A percentile compares a stretch with the other conserved stretches of the same genome.
phyloP scores from a whole-genome alignment of 2,888 invertebrate genomes.

The Gryllus longicercus region DNA sequence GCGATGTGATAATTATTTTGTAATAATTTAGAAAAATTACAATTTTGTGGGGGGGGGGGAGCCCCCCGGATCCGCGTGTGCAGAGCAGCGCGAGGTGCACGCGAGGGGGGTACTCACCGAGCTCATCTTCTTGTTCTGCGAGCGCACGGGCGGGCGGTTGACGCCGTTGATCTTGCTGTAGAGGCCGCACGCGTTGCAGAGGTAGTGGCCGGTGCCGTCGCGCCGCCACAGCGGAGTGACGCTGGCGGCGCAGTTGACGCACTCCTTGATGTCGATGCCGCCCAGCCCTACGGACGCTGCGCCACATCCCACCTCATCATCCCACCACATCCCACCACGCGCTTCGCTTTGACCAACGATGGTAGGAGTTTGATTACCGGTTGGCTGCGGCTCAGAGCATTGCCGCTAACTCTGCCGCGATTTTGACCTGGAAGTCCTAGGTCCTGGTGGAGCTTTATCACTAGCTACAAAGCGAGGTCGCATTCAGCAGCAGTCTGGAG shows the following conservation, averaged over 20 bases:
- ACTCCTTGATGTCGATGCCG: conserved; percentile 64
- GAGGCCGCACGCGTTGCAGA: conserved; percentile 82
- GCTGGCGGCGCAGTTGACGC: conserved; percentile 62
- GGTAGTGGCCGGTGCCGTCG: conserved; percentile 80
- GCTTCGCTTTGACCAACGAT: no score
- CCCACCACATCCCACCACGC: not conserved
- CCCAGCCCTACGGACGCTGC: conserved; percentile 11
- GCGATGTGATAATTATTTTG: no score
- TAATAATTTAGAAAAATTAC: no score
- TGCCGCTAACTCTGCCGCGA: no score
- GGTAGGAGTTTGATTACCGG: no score
- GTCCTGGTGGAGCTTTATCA: no score
- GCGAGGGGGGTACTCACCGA: conserved; percentile 33
- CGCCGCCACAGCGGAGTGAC: conserved; percentile 80
- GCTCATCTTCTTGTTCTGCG: conserved; percentile 55
- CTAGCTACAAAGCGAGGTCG: no score
- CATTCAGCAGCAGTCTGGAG: no score
- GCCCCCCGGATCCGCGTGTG: no score
- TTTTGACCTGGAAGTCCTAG: no score
- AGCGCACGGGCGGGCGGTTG: conserved; percentile 72
- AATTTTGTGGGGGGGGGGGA: no score
- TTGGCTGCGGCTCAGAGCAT: no score
- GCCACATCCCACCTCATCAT: not conserved
- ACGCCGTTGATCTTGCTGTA: conserved; percentile 67
- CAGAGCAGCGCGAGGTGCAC: not conserved